These are phyloP conservation scores for Pterocles burchelli DNA, from an alignment of 2,113 vertebrate species.

Conservation along the genomic window DNA sequence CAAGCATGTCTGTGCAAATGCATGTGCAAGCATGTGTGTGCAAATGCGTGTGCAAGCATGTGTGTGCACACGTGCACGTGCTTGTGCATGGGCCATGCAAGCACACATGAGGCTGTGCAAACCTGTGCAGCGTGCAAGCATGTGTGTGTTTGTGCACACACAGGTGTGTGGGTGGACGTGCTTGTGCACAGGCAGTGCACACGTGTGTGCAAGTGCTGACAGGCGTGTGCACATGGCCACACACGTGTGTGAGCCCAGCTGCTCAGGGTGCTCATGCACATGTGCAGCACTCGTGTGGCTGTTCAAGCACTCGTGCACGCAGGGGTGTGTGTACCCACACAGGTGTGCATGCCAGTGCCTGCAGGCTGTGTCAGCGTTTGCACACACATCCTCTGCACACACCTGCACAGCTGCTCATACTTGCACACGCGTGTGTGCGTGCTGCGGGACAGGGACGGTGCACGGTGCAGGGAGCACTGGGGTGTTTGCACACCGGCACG, in stretches of 20 bases:
- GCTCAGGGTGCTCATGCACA: rapidly evolving
- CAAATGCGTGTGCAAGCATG: not conserved
- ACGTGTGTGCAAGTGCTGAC: not conserved
- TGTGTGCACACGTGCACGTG: no score
- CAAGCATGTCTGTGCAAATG: not conserved
- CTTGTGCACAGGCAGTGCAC: rapidly evolving
- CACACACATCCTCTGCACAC: rapidly evolving
- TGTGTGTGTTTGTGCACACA: not conserved
- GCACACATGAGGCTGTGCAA: rapidly evolving
- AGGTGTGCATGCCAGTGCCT: rapidly evolving
- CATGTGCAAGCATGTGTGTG: no score
- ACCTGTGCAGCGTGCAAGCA: not conserved
- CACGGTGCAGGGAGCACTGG: rapidly evolving
- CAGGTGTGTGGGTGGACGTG: no score
- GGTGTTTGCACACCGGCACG: rapidly evolving
- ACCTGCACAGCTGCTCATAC: not conserved
- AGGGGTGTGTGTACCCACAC: rapidly evolving
- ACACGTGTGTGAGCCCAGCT: rapidly evolving
- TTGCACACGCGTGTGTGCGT: rapidly evolving
- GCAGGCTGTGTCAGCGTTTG: not conserved
- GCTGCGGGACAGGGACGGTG: not conserved
- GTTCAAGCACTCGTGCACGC: rapidly evolving
- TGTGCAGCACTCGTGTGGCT: not conserved
- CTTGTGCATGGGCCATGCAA: no score
- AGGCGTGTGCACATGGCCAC: rapidly evolving